These are phyloP conservation scores for Typhlichthys eigenmanni DNA, from an alignment of 2,797 vertebrate genomes.

Conservation along the genomic window DNA sequence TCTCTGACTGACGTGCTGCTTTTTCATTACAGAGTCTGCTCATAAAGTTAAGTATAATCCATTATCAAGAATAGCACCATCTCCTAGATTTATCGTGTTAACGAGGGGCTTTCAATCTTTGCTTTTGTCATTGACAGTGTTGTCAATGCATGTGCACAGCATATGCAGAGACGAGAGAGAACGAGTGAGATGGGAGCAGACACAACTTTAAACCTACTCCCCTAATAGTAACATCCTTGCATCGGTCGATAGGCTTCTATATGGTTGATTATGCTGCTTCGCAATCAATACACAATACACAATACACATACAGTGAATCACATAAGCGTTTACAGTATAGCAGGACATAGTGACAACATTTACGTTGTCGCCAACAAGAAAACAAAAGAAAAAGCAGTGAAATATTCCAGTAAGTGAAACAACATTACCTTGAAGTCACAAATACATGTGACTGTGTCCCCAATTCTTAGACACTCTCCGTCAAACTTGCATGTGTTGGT, in stretches of 20 bases:
- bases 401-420: not conserved
- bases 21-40: constrained; percentile 55
- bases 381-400: not conserved
- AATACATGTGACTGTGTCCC: constrained; percentile 98
- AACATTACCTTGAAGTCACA: constrained; percentile 98
- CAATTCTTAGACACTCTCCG: constrained; percentile 96
- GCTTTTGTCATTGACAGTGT: constrained; percentile 25
- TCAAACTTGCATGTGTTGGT: constrained; percentile 99
- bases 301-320: too few species aligned
- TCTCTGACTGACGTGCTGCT: constrained; percentile 50
- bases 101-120: constrained; percentile 41
- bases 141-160: constrained; percentile 45
- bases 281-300: too few species aligned
- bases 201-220: constrained; percentile 38
- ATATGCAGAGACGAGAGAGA: constrained; percentile 3
- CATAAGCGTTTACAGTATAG: too few species aligned
- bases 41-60: constrained; percentile 65
- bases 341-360: too few species aligned
- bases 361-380: not conserved
- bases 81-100: constrained; percentile 53
- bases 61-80: constrained; percentile 57
- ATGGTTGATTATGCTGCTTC: constrained; percentile 29
- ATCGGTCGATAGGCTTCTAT: constrained; percentile 49
- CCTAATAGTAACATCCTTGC: constrained; percentile 25
- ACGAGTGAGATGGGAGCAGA: constrained; percentile 15